Evolutionary conservation across 2,888 invertebrate genomes (phyloP).

Genomic region (Biston betularia): DNA sequence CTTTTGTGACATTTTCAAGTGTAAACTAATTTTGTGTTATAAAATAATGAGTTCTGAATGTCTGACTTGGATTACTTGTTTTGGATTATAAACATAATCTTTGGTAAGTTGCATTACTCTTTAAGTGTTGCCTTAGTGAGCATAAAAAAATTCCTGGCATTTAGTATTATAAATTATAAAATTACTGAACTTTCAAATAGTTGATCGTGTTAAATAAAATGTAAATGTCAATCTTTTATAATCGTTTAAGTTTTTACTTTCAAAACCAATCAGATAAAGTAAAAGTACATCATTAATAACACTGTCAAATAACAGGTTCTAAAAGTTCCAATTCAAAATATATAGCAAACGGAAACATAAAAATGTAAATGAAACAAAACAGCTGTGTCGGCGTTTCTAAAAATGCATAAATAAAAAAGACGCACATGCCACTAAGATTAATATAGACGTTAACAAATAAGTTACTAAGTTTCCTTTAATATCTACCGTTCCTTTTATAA

Average conservation of each 20-base stretch:
- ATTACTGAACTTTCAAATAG: background rate
- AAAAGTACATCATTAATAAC: conserved; percentile 20
- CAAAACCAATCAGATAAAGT: conserved; percentile 19
- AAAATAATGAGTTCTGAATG: conserved; percentile 6
- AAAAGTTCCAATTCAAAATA: conserved; percentile 46
- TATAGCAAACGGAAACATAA: conserved; percentile 61
- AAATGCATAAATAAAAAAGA: conserved; percentile 56
- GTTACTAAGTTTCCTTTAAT: conserved; percentile 53
- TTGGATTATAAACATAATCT: conserved; percentile 16
- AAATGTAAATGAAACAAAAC: conserved; percentile 71
- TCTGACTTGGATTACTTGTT: conserved; percentile 19
- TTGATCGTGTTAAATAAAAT: too few relatives aligned
- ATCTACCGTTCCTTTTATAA: conserved; percentile 69
- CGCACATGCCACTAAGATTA: conserved; percentile 71
- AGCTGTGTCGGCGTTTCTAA: conserved; percentile 60
- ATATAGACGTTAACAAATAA: conserved; percentile 81
- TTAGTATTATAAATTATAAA: too few relatives aligned
- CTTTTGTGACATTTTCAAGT: conserved; percentile 7
- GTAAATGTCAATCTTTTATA: background rate
- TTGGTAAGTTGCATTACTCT: conserved; percentile 30
- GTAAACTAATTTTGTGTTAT: conserved; percentile 22
- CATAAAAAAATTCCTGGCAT: background rate
- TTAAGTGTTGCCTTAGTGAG: background rate
- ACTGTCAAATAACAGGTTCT: conserved; percentile 32
- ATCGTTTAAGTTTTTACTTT: conserved; percentile 1